Evolutionary conservation across 1,140 invertebrate genomes (phyloP), one percentile per base, ranked within the genome.

Genomic region (Eriosoma lanigerum): DNA sequence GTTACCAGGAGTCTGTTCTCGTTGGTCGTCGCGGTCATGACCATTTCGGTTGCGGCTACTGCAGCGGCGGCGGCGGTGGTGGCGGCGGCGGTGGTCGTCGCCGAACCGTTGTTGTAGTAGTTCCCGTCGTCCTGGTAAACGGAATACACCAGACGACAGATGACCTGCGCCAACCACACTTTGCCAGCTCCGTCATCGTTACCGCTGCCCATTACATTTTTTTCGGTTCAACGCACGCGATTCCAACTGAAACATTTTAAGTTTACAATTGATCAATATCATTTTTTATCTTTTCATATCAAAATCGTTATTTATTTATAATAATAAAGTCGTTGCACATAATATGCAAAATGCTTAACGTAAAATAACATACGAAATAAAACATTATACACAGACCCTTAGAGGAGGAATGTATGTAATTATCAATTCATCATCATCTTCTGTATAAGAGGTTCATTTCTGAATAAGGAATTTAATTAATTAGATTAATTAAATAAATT

Each of bases 91-190:
- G 12, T n/a, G 9, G 73, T 75, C 15, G 54, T 19, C 32, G 73
- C 9, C 56, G 73, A 75, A 21, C 72, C 72, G 52, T 75, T 75
- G 26, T 32, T 21, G 72, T 68, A 68, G 44, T 68, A 68, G n/a
- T 58, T 15, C 0, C 75, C 75, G 72, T 75, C 24, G 75, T 78
- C 38, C 17, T 78, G 52, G 17, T 46, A 78, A 15, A 78, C 75
- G 1, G 56, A 62, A 21, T 78, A 78, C 21, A 78, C 75, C 54
- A 78, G 56, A 3, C 75, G 75, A 32, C 75, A 78, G 75, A 78
- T 78, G 75, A 78, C 38, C 75, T 78, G 75, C 75, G 75, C 75
- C 75, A 78, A 60, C 75, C 75, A 78, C 56, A 78, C 75, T 56
- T 78, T 78, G 24, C 52, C 75, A 29, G 56, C 75, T 48, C 75